Percentiles rank a stretch among this genome's conserved stretches.
Evolutionary conservation across 1,140 invertebrate genomes (phyloP).

Genomic region (Drosophila neocordata): DNA sequence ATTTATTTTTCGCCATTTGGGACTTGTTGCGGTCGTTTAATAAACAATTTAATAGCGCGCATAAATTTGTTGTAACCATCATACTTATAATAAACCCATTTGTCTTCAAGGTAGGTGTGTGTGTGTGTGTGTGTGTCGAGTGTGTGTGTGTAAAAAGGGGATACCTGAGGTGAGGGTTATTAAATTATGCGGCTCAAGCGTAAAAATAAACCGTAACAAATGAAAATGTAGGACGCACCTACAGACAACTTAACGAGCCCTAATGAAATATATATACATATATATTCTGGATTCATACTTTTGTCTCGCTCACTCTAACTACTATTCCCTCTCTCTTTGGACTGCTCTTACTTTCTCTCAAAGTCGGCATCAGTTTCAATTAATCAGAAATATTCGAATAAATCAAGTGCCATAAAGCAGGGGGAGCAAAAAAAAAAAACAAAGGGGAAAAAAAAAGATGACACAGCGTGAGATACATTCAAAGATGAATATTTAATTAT

Average conservation of each 20-base stretch:
- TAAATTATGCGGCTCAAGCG: constrained; percentile 77
- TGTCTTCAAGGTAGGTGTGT: constrained; percentile 47
- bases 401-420: constrained; percentile 73
- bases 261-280: constrained; percentile 53
- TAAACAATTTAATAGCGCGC: constrained; percentile 80
- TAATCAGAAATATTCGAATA: constrained; percentile 76
- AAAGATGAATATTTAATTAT: constrained; percentile 80
- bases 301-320: neutral
- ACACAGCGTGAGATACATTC: constrained; percentile 74
- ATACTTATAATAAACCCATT: constrained; percentile 80
- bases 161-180: constrained; percentile 47
- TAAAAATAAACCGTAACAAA: constrained; percentile 79
- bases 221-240: constrained; percentile 65
- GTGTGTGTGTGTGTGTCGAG: neutral
- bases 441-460: constrained; percentile 14
- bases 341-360: constrained; percentile 57
- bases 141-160: neutral
- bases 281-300: constrained; percentile 2
- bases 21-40: constrained; percentile 69
- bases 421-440: constrained; percentile 10
- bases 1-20: constrained; percentile 79
- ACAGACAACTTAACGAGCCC: constrained; percentile 63
- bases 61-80: constrained; percentile 73
- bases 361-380: constrained; percentile 77
- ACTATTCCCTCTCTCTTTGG: neutral